These are phyloP conservation scores for Troides aeacus DNA, from an alignment of 2,888 invertebrate genomes.

Conservation along the genomic window DNA sequence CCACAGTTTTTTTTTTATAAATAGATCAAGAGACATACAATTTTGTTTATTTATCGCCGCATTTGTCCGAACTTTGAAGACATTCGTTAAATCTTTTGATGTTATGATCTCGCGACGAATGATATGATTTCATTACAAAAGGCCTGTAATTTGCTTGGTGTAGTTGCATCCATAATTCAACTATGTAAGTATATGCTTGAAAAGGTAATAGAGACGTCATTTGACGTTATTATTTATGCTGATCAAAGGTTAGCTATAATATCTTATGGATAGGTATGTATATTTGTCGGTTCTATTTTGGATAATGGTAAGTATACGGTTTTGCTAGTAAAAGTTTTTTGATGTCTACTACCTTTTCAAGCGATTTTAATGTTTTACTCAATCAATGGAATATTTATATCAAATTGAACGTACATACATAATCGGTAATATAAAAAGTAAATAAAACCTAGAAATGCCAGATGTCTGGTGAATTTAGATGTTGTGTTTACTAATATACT, in stretches of 20 bases:
- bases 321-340: too few species aligned
- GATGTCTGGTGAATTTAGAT: too few species aligned
- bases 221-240: neutral
- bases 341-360: too few species aligned
- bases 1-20: neutral
- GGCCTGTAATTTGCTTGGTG: neutral
- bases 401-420: too few species aligned
- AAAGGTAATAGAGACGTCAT: neutral
- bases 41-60: neutral
- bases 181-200: neutral
- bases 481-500: too few species aligned
- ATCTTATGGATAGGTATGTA: too few species aligned
- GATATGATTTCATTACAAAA: neutral
- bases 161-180: neutral
- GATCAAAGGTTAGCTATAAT: neutral
- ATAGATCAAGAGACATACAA: neutral
- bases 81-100: slow-evolving; percentile 10
- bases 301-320: too few species aligned
- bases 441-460: too few species aligned
- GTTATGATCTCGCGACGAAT: neutral
- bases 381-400: too few species aligned
- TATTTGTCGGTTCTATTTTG: too few species aligned
- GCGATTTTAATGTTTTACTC: too few species aligned
- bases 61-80: neutral
- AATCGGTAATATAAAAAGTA: too few species aligned